Evolutionary conservation across 1,140 invertebrate species (phyloP).

Genomic region (Nasonia longicornis): DNA sequence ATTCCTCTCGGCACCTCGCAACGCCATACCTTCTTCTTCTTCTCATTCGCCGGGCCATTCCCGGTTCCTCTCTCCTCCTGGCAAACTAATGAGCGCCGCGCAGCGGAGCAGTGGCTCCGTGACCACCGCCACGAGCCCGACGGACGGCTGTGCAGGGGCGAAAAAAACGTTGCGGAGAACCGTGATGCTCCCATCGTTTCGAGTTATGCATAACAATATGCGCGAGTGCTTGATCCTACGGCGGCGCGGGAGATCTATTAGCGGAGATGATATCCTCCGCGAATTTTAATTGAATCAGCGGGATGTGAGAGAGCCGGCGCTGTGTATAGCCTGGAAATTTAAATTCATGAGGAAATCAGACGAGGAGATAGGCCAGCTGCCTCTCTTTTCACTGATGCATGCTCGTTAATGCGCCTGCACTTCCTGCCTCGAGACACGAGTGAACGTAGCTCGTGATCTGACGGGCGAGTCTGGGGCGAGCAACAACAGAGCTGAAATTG

Average conservation of each 20-base stretch:
- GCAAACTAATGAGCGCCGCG: conserved; percentile 15
- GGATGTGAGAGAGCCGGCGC: background rate
- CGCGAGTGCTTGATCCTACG: background rate
- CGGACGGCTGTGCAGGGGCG: background rate
- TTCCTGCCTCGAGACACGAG: background rate
- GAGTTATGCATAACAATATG: conserved; percentile 37
- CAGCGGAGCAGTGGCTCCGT: background rate
- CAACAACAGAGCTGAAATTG: too few species aligned
- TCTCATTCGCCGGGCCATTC: background rate
- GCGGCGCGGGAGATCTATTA: conserved; percentile 17
- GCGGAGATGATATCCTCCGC: background rate
- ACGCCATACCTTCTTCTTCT: background rate
- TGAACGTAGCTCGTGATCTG: background rate
- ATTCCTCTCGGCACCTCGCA: background rate
- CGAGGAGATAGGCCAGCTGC: background rate
- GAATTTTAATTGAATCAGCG: conserved; percentile 37
- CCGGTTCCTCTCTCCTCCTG: background rate
- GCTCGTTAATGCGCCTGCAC: conserved; percentile 2
- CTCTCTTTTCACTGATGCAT: background rate
- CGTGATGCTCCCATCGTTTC: background rate
- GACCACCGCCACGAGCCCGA: background rate
- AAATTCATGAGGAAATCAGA: conserved; percentile 33
- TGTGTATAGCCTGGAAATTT: conserved; percentile 5
- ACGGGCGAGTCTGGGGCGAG: background rate
- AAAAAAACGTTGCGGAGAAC: background rate